Evolutionary conservation across 2,797 vertebrate genomes (phyloP).

Genomic region (Xenentodon cancila): DNA sequence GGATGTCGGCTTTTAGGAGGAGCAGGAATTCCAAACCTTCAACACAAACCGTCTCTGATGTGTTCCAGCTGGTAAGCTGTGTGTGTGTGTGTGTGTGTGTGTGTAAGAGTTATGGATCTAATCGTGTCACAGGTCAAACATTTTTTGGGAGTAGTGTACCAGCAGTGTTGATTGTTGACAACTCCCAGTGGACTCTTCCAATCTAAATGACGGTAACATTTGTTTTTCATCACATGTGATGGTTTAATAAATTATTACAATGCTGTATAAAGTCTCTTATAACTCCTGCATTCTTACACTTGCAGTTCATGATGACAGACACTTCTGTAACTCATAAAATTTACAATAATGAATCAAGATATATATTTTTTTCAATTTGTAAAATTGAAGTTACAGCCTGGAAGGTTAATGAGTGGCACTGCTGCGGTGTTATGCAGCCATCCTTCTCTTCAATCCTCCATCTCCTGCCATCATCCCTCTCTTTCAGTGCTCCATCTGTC

Average conservation of each 20-base stretch:
- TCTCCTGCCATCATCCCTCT: too few species aligned
- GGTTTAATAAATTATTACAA: too few species aligned
- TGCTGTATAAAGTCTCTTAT: too few species aligned
- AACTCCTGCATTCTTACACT: too few species aligned
- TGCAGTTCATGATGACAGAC: too few species aligned
- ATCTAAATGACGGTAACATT: not conserved
- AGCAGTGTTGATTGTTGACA: too few species aligned
- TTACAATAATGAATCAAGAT: not conserved
- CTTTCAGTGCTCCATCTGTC: constrained; percentile 44
- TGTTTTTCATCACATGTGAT: too few species aligned
- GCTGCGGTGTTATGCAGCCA: not conserved
- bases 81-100: constrained; percentile 9
- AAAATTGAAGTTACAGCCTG: not conserved
- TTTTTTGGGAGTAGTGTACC: too few species aligned
- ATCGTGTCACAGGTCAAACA: constrained; percentile 23
- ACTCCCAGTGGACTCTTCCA: not conserved
- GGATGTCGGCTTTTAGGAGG: constrained; percentile 85
- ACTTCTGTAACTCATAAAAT: too few species aligned
- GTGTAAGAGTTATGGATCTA: constrained; percentile 8
- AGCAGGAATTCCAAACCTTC: constrained; percentile 76
- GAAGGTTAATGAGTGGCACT: constrained; percentile 1
- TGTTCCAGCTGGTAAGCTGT: constrained; percentile 82
- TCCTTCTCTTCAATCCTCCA: too few species aligned
- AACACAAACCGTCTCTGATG: constrained; percentile 79
- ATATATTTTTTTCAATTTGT: not conserved